Conservation (phyloP, 2,888 invertebrate species). For the Candidula unifasciata region DNA sequence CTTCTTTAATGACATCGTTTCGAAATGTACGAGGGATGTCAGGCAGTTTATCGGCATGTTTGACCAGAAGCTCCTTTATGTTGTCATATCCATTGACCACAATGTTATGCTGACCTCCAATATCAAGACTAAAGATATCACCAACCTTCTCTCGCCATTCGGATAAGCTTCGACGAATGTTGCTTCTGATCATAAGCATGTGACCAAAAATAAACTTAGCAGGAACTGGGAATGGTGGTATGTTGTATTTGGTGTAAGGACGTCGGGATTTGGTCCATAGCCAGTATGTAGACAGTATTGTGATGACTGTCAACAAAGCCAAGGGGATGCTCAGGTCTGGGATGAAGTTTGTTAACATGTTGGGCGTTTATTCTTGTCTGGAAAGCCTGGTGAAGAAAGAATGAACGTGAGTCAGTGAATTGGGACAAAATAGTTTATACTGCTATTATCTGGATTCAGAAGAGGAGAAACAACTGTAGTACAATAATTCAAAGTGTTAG, state of each 20-base stretch:
- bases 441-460: too few species aligned
- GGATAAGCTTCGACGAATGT: background rate
- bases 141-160: constrained; percentile 38
- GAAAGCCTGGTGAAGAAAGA: background rate
- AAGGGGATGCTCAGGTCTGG: background rate
- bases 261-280: constrained; percentile 1
- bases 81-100: constrained; percentile 47
- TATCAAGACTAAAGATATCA: constrained; percentile 49
- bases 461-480: too few species aligned
- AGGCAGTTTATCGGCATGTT: constrained; percentile 46
- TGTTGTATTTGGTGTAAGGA: constrained; percentile 11
- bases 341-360: too few species aligned
- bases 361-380: too few species aligned
- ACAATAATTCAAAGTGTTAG: too few species aligned
- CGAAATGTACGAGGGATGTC: constrained; percentile 31
- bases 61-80: constrained; percentile 50
- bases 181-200: constrained; percentile 22
- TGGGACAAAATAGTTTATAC: too few species aligned
- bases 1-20: background rate
- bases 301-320: too few species aligned
- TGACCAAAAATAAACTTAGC: constrained; percentile 42
- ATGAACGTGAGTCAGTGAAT: background rate
- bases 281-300: background rate
- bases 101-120: constrained; percentile 37
- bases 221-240: constrained; percentile 42